Conservation (phyloP, 2,888 invertebrate genomes). For the Lepetodrilus schrolli region DNA sequence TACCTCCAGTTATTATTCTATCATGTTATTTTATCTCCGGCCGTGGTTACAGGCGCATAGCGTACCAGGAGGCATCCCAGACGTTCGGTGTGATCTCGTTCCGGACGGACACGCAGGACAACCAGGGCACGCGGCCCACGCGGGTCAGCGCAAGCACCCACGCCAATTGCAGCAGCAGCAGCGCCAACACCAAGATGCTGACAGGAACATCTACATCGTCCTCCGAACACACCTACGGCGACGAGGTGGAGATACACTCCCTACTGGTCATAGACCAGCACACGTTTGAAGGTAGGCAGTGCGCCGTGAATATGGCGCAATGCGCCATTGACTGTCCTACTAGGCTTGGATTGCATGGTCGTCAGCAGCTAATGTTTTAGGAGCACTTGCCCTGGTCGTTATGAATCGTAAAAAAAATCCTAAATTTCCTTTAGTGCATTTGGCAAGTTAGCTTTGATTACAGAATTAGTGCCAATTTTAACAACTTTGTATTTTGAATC, state of each 20-base stretch:
- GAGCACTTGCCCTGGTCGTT: too few relatives aligned
- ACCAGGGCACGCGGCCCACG: slow-evolving; percentile 80
- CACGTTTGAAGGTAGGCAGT: slow-evolving; percentile 88
- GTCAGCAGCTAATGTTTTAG: too few relatives aligned
- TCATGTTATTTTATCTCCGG: not conserved
- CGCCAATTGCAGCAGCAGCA: slow-evolving; percentile 80
- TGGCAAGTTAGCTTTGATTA: too few relatives aligned
- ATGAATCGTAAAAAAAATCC: too few relatives aligned
- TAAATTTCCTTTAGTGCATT: too few relatives aligned
- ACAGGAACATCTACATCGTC: slow-evolving; percentile 76
- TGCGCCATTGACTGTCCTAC: too few relatives aligned
- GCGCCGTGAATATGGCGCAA: too few relatives aligned
- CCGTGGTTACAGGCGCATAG: slow-evolving; percentile 82
- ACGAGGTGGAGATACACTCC: slow-evolving; percentile 90
- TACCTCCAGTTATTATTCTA: not conserved
- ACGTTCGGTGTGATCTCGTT: slow-evolving; percentile 95
- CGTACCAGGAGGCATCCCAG: slow-evolving; percentile 87
- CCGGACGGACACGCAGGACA: slow-evolving; percentile 88
- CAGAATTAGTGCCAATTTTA: too few relatives aligned
- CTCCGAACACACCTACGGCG: slow-evolving; percentile 79
- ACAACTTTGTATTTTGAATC: too few relatives aligned
- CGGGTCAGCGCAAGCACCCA: slow-evolving; percentile 87
- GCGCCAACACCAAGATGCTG: slow-evolving; percentile 71
- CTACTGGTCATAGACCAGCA: slow-evolving; percentile 95
- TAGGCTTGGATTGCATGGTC: too few relatives aligned